Percentiles rank a stretch among this genome's conserved stretches.
These are phyloP conservation scores for Dallia pectoralis DNA, from an alignment of 2,797 vertebrate species.

Conservation along the genomic window DNA sequence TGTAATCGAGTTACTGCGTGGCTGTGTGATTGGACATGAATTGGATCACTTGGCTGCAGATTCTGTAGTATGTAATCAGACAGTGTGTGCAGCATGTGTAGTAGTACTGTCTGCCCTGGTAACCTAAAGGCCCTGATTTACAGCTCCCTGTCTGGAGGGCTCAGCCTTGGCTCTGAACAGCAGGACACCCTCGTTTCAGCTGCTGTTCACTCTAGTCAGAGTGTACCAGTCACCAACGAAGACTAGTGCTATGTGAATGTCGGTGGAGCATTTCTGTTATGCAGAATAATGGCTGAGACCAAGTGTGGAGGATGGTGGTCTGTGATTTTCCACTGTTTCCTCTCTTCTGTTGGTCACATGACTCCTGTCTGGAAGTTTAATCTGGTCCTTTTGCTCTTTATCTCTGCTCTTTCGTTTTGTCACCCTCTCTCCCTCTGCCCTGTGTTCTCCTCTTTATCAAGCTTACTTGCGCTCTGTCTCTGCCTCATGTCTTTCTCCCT, in stretches of 20 bases:
- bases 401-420: slow-evolving; percentile 10
- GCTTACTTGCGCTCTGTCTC: slow-evolving; percentile 2
- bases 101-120: neutral
- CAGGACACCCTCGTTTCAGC: slow-evolving; percentile 10
- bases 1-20: neutral
- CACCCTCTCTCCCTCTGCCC: slow-evolving; percentile 3
- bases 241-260: slow-evolving; percentile 10
- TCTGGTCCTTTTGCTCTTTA: slow-evolving; percentile 36
- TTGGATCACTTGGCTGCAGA: neutral
- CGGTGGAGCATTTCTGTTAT: slow-evolving; percentile 19
- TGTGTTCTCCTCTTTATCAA: slow-evolving; percentile 15
- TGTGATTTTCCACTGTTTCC: slow-evolving; percentile 54
- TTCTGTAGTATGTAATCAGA: neutral
- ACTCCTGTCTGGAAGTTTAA: slow-evolving; percentile 52
- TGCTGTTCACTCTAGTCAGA: neutral
- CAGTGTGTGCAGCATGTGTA: slow-evolving; percentile 12
- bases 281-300: neutral
- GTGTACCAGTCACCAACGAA: slow-evolving; percentile 1
- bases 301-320: slow-evolving; percentile 27
- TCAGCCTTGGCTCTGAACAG: slow-evolving; percentile 18
- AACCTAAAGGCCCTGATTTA: slow-evolving; percentile 14
- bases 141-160: slow-evolving; percentile 3
- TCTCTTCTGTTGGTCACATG: slow-evolving; percentile 47
- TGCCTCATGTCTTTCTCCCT: neutral
- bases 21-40: no score